phyloP scores from a whole-genome alignment of 2,113 vertebrate species.

The Carettochelys insculpta region DNA sequence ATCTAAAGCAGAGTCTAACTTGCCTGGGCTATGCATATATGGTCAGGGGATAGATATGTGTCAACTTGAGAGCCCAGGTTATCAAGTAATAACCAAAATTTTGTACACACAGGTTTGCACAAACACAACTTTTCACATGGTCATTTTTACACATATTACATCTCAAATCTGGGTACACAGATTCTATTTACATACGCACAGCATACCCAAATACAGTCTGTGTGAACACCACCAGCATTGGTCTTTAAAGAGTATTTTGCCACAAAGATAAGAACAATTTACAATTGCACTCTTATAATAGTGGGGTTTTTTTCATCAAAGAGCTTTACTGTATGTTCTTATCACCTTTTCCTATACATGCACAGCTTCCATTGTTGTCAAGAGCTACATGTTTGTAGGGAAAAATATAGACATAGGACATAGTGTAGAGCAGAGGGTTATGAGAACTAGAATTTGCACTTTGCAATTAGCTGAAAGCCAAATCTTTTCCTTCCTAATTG shows the following conservation, averaged over 20 bases:
- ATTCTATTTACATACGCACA: background rate
- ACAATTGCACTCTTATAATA: background rate
- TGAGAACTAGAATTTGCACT: background rate
- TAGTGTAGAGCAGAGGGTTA: background rate
- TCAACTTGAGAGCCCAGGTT: background rate
- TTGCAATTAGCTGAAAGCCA: background rate
- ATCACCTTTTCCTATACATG: background rate
- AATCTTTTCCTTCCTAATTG: background rate
- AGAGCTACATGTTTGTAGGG: background rate
- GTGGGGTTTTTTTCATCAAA: background rate
- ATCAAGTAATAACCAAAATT: background rate
- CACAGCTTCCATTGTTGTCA: background rate
- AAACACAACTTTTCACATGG: background rate
- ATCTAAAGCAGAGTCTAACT: rapidly evolving
- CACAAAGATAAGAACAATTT: background rate
- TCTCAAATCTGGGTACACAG: background rate
- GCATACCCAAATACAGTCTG: background rate
- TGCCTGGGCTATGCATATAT: background rate
- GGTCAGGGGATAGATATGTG: background rate
- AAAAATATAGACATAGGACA: too few relatives aligned
- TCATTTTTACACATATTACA: background rate
- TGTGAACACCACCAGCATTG: rapidly evolving
- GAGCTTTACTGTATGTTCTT: background rate
- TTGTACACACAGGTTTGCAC: background rate
- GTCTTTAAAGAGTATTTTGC: background rate